A percentile compares a stretch with the other conserved stretches of the same genome.
Evolutionary conservation across 2,113 vertebrate species (phyloP).

Genomic region (Bufo bufo): DNA sequence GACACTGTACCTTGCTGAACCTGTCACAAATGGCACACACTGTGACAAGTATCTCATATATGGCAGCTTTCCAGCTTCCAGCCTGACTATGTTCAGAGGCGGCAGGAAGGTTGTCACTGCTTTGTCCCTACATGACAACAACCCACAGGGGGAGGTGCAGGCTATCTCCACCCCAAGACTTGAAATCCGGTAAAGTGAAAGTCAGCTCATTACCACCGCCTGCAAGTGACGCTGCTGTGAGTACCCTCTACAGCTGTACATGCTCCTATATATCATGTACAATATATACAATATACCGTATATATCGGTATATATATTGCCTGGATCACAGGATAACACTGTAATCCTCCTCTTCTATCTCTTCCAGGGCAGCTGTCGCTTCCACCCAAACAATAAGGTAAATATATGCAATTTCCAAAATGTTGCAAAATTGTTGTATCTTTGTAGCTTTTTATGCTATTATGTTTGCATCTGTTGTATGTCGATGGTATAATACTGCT

Average conservation of each 20-base stretch:
- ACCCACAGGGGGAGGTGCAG: slow-evolving; percentile 43
- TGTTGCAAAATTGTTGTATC: background rate
- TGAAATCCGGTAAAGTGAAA: background rate
- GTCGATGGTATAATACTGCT: background rate
- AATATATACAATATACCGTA: background rate
- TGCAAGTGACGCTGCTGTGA: slow-evolving; percentile 59
- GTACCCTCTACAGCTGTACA: background rate
- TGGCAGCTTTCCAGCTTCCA: background rate
- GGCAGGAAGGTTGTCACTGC: background rate
- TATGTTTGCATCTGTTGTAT: background rate
- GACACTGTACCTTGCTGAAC: background rate
- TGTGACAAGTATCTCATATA: background rate
- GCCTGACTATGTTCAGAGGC: background rate
- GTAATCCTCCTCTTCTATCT: slow-evolving; percentile 16
- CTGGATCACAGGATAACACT: background rate
- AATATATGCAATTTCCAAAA: background rate
- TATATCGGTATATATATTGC: background rate
- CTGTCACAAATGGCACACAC: background rate
- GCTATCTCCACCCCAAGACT: slow-evolving; percentile 34
- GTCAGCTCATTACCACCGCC: slow-evolving; percentile 39
- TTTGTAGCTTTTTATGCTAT: background rate
- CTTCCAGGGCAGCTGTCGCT: slow-evolving; percentile 61
- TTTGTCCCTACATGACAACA: slow-evolving; percentile 1
- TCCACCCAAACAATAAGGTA: slow-evolving; percentile 46
- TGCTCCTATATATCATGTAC: background rate